phyloP scores from a whole-genome alignment of 2,113 vertebrate genomes.

The Noctilio leporinus region DNA sequence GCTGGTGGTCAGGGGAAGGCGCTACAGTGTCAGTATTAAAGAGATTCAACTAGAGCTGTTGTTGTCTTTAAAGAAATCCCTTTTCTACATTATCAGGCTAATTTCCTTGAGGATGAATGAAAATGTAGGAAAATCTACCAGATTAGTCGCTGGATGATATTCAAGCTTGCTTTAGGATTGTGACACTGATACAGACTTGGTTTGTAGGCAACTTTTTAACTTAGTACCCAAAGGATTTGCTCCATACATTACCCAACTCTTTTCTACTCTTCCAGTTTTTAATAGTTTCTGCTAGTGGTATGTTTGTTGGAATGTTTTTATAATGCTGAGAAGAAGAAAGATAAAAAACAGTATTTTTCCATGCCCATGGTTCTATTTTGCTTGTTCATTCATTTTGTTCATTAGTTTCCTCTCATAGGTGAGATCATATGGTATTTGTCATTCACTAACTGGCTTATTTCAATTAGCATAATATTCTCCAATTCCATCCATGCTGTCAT shows the following conservation, averaged over 20 bases:
- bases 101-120: neutral
- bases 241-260: neutral
- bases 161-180: neutral
- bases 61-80: neutral
- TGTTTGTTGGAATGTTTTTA: neutral
- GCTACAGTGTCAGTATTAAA: too few species aligned
- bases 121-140: neutral
- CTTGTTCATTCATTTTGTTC: too few species aligned
- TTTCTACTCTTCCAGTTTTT: neutral
- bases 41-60: neutral
- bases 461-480: too few species aligned
- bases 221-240: neutral
- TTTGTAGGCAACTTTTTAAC: neutral
- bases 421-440: too few species aligned
- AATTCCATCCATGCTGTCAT: too few species aligned
- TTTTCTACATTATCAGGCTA: neutral
- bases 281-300: neutral
- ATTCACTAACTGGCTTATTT: too few species aligned
- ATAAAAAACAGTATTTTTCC: neutral
- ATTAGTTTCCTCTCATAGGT: too few species aligned
- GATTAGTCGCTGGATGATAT: neutral
- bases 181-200: neutral
- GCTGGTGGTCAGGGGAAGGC: neutral
- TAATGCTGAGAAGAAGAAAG: neutral
- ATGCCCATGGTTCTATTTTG: too few species aligned